These are phyloP conservation scores for Tetragnatha montana DNA, from an alignment of 2,888 invertebrate species.

Conservation along the genomic window DNA sequence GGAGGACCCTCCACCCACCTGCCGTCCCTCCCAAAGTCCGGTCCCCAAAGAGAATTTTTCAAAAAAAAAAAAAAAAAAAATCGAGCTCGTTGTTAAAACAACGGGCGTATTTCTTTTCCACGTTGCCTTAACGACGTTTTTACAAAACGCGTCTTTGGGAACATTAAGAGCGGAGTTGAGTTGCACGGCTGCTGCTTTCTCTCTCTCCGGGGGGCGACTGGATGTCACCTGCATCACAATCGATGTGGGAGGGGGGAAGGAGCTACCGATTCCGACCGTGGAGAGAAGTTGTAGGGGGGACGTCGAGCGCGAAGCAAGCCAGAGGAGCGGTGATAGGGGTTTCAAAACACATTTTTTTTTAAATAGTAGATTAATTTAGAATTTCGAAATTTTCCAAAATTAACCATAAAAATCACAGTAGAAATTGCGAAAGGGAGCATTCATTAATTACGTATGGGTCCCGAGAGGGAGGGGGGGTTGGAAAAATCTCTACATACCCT, in stretches of 20 bases:
- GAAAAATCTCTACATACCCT: no score
- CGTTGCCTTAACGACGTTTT: constrained; percentile 30
- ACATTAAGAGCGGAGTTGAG: constrained; percentile 48
- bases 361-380: no score
- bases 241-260: background rate
- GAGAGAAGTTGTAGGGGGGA: constrained; percentile 18
- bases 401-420: no score
- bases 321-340: no score
- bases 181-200: constrained; percentile 32
- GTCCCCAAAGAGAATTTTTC: no score
- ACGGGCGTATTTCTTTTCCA: constrained; percentile 36
- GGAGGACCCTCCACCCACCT: background rate
- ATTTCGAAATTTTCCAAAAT: no score
- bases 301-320: background rate
- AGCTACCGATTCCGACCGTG: background rate
- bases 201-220: constrained; percentile 21
- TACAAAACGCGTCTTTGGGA: background rate
- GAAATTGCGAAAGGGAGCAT: no score
- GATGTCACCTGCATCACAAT: constrained; percentile 43
- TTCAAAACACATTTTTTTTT: no score
- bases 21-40: background rate
- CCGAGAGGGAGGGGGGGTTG: no score
- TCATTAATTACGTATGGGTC: no score
- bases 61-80: no score
- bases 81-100: constrained; percentile 1